Percentiles rank a stretch among this genome's conserved stretches.
phyloP scores from a whole-genome alignment of 2,797 vertebrate species.

The Neostethus bicornis region DNA sequence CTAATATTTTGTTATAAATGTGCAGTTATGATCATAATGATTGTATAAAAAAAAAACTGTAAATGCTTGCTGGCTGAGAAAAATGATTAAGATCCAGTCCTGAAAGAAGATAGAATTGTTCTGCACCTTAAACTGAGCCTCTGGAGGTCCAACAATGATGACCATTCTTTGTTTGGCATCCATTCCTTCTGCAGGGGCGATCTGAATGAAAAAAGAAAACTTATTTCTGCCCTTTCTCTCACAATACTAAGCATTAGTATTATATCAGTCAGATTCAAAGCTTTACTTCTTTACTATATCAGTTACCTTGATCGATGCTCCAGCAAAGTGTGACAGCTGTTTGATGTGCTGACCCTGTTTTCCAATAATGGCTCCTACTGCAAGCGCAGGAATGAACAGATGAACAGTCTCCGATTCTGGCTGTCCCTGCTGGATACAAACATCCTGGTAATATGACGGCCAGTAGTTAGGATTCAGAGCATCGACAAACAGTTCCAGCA shows the following conservation, averaged over 20 bases:
- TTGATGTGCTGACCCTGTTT: conserved; percentile 99
- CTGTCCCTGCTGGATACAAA: conserved; percentile 81
- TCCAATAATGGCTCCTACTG: conserved; percentile 97
- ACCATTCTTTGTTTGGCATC: conserved; percentile 97
- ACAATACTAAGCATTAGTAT: background rate
- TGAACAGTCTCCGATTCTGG: conserved; percentile 96
- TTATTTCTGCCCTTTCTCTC: no score
- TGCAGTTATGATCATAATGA: no score
- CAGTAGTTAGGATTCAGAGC: background rate
- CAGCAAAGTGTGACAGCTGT: conserved; percentile 97
- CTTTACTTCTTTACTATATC: conserved; percentile 5
- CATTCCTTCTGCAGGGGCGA: conserved; percentile 93
- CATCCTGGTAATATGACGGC: conserved; percentile 13
- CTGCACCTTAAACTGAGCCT: conserved; percentile 97
- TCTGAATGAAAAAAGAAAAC: conserved; percentile 77
- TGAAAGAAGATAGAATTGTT: background rate
- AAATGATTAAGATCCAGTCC: background rate
- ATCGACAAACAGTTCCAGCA: no score
- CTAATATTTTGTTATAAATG: no score
- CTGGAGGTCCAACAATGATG: conserved; percentile 95
- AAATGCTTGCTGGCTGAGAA: no score
- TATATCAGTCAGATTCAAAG: conserved; percentile 23
- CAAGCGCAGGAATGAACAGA: conserved; percentile 95
- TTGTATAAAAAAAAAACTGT: no score
- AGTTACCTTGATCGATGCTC: conserved; percentile 97